Evolutionary conservation across 1,140 invertebrate genomes (phyloP), one percentile per base, ranked within the genome.

Genomic region (Orchestia grillus): DNA sequence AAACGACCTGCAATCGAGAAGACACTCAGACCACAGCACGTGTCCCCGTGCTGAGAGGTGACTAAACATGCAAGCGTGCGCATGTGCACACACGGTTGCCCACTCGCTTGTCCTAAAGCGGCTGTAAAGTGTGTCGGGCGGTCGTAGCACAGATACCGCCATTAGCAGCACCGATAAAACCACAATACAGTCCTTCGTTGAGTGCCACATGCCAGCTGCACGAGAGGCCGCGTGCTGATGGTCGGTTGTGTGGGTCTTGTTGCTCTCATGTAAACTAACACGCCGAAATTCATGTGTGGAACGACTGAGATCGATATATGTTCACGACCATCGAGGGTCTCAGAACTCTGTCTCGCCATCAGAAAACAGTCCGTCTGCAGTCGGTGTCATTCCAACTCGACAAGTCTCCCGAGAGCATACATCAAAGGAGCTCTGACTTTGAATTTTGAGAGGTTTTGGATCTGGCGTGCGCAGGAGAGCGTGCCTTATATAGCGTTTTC

Each of bases 161-260:
- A 90, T 90, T 90, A 90, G 88, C 88, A 44, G 28, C 88, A 90
- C 43, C 88, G 88, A 90, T 90, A 90, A 90, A 90, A 90, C 88
- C 41, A 15, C 88, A 90, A 8, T 90, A 44, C 42, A 90, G 28
- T 90, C 88, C n/a, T 41, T 8, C n/a, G 88, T 90, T 42, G 88
- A 41, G 43, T 44, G 43, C 88, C 3, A 28, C 41, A 90, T 28
- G 88, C 8, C 88, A 42, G n/a, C 43, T 42, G 28, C 88, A 19
- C 4, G 88, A 90, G 88, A 90, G 28, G 62, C 62, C 15, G 62
- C 36, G 62, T 77, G 62, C 62, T 77, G 62, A 53, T 28, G n/a
- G n/a, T n/a, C 11, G 15, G 15, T 28, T 23, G 1, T 23, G 62
- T 77, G 62, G 62, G 28, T 8, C 47, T 53, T 19, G 6, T 19